Evolutionary conservation across 2,888 invertebrate genomes (phyloP).

Genomic region (Andrena hattorfiana): DNA sequence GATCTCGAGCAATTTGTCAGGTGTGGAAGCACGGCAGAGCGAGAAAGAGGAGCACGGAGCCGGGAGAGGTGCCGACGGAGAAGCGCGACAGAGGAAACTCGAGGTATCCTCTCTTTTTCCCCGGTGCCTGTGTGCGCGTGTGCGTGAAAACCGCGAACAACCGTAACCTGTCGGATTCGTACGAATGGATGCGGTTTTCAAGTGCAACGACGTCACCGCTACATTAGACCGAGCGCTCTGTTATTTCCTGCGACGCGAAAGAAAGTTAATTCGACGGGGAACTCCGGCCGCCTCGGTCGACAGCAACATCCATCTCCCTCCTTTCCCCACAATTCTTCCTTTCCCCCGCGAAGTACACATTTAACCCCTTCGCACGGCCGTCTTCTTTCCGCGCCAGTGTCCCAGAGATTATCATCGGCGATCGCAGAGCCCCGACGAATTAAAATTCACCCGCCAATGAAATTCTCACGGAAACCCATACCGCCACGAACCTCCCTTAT

Average conservation of each 20-base stretch:
- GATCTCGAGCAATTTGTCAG: conserved; percentile 41
- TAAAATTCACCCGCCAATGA: too few species aligned
- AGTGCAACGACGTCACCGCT: conserved; percentile 5
- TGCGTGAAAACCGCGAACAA: conserved; percentile 9
- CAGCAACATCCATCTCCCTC: too few species aligned
- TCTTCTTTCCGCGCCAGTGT: too few species aligned
- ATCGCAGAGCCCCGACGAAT: too few species aligned
- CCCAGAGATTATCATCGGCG: too few species aligned
- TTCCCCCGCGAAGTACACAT: too few species aligned
- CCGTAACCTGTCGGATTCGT: conserved; percentile 27
- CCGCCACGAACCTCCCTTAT: too few species aligned
- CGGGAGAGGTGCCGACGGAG: neutral
- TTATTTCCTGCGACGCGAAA: conserved; percentile 11
- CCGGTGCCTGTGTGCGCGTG: neutral
- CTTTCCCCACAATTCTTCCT: too few species aligned
- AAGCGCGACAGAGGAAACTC: conserved; percentile 11
- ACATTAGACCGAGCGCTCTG: conserved; percentile 9
- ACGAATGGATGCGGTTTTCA: conserved; percentile 10
- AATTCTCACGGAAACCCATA: too few species aligned
- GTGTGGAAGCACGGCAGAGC: neutral
- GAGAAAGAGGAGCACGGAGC: conserved; percentile 1
- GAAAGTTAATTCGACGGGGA: neutral
- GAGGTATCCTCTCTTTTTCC: neutral
- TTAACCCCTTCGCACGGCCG: too few species aligned
- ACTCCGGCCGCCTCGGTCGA: neutral